Percentiles rank a stretch among this genome's conserved stretches.
Conservation (phyloP, 2,888 invertebrate genomes). For the Drosophila pseudotakahashii region DNA sequence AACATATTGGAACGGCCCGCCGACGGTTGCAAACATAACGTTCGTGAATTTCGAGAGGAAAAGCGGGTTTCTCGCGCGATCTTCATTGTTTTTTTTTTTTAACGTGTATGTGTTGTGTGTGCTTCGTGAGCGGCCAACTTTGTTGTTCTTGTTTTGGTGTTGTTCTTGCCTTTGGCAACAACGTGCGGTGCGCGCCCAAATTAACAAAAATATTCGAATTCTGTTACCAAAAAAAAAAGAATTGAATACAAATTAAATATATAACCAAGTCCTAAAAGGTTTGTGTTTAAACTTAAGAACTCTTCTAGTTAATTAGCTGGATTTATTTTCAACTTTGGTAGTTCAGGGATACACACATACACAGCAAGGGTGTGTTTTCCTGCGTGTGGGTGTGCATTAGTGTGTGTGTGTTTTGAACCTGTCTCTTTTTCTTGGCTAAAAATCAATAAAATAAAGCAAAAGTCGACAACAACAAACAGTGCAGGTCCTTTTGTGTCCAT, state of each 20-base stretch:
- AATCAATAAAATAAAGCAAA: constrained; percentile 50
- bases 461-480: constrained; percentile 44
- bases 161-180: background rate
- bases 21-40: constrained; percentile 20
- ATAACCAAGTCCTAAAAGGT: background rate
- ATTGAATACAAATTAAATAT: background rate
- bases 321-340: background rate
- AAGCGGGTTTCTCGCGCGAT: constrained; percentile 24
- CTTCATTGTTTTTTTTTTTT: constrained; percentile 16
- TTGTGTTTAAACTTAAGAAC: constrained; percentile 8
- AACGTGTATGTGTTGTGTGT: constrained; percentile 27
- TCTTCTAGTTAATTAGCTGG: constrained; percentile 20
- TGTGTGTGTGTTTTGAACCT: constrained; percentile 38
- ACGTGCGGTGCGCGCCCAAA: constrained; percentile 13
- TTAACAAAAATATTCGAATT: background rate
- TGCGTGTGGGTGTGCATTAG: constrained; percentile 5
- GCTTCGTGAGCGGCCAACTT: constrained; percentile 28
- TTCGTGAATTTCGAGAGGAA: constrained; percentile 15
- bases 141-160: constrained; percentile 16
- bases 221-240: background rate
- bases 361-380: constrained; percentile 46
- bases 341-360: constrained; percentile 47
- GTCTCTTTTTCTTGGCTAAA: constrained; percentile 47
- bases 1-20: background rate
- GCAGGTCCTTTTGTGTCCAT: constrained; percentile 22